Evolutionary conservation across 2,888 invertebrate genomes (phyloP).

Genomic region (Volucella zonaria): DNA sequence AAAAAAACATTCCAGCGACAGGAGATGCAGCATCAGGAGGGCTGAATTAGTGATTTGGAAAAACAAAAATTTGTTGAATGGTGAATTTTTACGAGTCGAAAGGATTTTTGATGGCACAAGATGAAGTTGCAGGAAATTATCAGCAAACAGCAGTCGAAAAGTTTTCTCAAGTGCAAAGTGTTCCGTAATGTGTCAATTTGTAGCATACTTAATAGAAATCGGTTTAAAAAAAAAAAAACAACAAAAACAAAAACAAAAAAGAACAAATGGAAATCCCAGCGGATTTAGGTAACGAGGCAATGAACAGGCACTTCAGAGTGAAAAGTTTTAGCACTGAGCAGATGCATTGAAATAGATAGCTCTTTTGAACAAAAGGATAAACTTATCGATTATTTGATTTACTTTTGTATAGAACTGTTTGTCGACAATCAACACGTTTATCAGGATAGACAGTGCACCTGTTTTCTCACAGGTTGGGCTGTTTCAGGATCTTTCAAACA

Average conservation of each 20-base stretch:
- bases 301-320: constrained; percentile 3
- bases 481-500: no score
- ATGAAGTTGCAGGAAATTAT: constrained; percentile 56
- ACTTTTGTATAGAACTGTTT: no score
- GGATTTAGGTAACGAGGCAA: background rate
- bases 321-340: constrained; percentile 3
- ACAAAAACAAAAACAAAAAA: no score
- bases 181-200: constrained; percentile 53
- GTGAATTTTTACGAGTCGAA: constrained; percentile 30
- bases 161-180: constrained; percentile 41
- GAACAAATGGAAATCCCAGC: background rate
- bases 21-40: constrained; percentile 5
- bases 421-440: no score
- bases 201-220: constrained; percentile 32
- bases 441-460: no score
- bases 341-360: background rate
- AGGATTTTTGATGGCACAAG: constrained; percentile 39
- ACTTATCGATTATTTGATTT: no score
- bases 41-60: constrained; percentile 61
- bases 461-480: no score
- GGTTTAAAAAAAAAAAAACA: background rate
- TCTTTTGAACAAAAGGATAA: no score
- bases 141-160: constrained; percentile 45
- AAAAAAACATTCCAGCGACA: constrained; percentile 21
- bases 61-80: constrained; percentile 65